Conservation (phyloP, 1,140 invertebrate genomes). For the Heliconius hermathena region DNA sequence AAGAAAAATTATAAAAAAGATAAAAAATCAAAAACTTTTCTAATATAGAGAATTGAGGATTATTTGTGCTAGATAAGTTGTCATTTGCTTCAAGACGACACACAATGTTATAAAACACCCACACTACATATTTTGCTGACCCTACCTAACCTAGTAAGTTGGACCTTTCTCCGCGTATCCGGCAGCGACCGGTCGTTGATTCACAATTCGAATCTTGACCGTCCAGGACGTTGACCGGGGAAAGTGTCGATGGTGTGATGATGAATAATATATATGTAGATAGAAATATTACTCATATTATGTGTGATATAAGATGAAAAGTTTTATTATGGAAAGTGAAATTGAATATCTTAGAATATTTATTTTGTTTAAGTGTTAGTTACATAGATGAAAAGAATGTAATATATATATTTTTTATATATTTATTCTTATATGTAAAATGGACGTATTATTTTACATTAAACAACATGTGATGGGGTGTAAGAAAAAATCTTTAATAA, state of each 20-base stretch:
- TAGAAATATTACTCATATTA: background rate
- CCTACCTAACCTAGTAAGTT: constrained; percentile 26
- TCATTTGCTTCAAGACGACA: too few species aligned
- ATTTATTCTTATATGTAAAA: background rate
- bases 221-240: constrained; percentile 28
- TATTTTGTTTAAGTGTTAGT: background rate
- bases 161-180: constrained; percentile 30
- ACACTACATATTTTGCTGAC: background rate
- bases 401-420: too few species aligned
- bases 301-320: background rate
- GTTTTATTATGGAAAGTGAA: background rate
- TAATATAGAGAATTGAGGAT: too few species aligned
- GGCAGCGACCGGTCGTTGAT: constrained; percentile 30
- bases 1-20: too few species aligned
- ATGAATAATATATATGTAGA: background rate
- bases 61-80: too few species aligned
- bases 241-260: constrained; percentile 14
- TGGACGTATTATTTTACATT: too few species aligned
- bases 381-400: background rate
- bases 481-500: too few species aligned
- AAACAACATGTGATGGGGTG: too few species aligned
- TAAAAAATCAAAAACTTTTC: too few species aligned
- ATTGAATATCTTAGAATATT: constrained; percentile 14
- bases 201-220: constrained; percentile 26
- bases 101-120: background rate